These are phyloP conservation scores for Euphonia xanthogaster DNA, from an alignment of 2,797 vertebrate genomes.

Conservation along the genomic window DNA sequence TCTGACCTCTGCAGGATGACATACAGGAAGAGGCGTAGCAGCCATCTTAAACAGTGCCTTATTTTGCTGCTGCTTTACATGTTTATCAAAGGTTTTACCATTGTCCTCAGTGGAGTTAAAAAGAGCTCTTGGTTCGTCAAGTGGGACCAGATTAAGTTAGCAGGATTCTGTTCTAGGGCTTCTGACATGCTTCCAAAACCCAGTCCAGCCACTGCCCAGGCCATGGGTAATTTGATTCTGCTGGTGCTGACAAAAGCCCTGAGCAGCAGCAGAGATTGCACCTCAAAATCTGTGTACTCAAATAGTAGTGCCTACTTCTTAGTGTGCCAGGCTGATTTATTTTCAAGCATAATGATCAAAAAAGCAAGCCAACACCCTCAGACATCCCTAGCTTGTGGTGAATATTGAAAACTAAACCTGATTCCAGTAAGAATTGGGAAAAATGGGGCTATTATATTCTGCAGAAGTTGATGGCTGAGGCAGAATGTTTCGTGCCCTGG, in stretches of 20 bases:
- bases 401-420: background rate
- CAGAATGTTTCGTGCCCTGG: background rate
- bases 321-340: background rate
- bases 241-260: background rate
- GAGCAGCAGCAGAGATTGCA: background rate
- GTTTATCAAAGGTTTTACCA: background rate
- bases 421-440: background rate
- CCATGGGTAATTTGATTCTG: constrained; percentile 9
- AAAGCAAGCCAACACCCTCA: background rate
- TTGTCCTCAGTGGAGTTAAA: background rate
- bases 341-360: background rate
- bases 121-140: background rate
- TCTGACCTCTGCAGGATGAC: background rate
- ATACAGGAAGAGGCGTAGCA: background rate
- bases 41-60: background rate
- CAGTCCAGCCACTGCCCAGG: background rate
- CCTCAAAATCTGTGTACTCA: background rate
- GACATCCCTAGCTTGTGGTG: background rate
- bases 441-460: background rate
- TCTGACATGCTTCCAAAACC: background rate
- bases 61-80: background rate
- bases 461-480: background rate
- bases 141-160: background rate
- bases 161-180: background rate
- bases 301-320: background rate